Base-by-base conservation (phyloP, 2,113 vertebrate genomes). In the Mobula hypostoma region DNA sequence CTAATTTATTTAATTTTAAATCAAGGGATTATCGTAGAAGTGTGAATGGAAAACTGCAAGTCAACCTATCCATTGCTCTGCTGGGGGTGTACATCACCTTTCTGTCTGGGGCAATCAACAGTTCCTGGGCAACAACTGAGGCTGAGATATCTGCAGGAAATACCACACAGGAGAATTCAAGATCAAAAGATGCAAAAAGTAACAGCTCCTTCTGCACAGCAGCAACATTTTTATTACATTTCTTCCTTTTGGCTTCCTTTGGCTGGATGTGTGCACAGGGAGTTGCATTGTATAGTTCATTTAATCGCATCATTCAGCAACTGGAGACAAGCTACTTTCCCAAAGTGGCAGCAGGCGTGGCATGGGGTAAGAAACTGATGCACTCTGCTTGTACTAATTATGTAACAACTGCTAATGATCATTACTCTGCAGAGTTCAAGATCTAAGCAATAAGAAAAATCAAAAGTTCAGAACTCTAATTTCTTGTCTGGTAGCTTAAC, bases 231-330 rank as follows among this genome's bases (percentile, higher is more conserved):
- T 66, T 90, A 32, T 90, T 90, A 90, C 85, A 90, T 19, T 90
- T 90, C 58, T 90, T 90, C 61, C 85, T 90, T 66, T 63, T 90
- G 85, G 61, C 85, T 32, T 90, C 85, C 61, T 90, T 90, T 68
- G 85, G 61, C 5, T 90, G 85, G 85, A 90, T 90, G 85, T 66
- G 85, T 32, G 85, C 68, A 15, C 85, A 90, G 15, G 85, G 85
- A 90, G 32, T 90, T 66, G 85, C 85, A 90, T 66, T 90, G 61
- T 90, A 19, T 68, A 68, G 85, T 90, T 90, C 85, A 1, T 90
- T 32, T 66, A 68, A 66, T 17, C 85, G 85, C 32, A 1, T 90
- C 6, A 90, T 90, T 66, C 85, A 90, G 5, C 27, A 90, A n/a
- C 66, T 90, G 85, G 85, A 90, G n/a, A 66, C 29, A 32, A 90